These are phyloP conservation scores for Harpagoxenus sublaevis DNA, from an alignment of 2,888 invertebrate species.

Conservation along the genomic window DNA sequence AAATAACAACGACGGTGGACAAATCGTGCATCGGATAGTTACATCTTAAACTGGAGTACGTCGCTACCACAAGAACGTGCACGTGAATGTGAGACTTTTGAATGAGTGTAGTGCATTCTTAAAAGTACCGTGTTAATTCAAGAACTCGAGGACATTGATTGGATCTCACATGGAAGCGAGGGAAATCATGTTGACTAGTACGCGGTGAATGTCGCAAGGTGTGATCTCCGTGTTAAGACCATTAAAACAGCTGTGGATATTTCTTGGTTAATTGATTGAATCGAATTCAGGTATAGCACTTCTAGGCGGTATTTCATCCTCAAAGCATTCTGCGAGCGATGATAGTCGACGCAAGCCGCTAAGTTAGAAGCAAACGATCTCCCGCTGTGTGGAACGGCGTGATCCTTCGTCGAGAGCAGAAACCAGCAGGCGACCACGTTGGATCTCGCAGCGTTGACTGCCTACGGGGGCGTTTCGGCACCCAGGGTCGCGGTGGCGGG, in stretches of 20 bases:
- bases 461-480: conserved; percentile 81
- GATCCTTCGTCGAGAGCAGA: conserved; percentile 30
- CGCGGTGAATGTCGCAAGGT: conserved; percentile 5
- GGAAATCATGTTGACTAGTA: neutral
- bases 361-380: conserved; percentile 17
- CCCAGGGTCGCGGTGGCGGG: conserved; percentile 85
- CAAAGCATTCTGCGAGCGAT: conserved; percentile 12
- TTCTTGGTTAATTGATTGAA: neutral
- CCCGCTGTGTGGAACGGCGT: neutral
- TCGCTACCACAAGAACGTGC: conserved; percentile 13
- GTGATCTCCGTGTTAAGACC: neutral
- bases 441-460: conserved; percentile 83
- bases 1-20: conserved; percentile 8
- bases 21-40: conserved; percentile 39
- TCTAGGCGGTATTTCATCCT: neutral
- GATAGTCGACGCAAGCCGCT: conserved; percentile 16
- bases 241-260: neutral
- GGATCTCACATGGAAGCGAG: neutral
- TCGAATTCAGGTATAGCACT: neutral
- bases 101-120: conserved; percentile 64
- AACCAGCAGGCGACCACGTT: conserved; percentile 77
- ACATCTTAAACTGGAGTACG: conserved; percentile 41
- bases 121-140: conserved; percentile 58
- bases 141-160: conserved; percentile 27
- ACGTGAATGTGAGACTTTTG: conserved; percentile 58